Evolutionary conservation across 2,797 vertebrate genomes (phyloP).

Genomic region (Chaenodraco wilsoni): DNA sequence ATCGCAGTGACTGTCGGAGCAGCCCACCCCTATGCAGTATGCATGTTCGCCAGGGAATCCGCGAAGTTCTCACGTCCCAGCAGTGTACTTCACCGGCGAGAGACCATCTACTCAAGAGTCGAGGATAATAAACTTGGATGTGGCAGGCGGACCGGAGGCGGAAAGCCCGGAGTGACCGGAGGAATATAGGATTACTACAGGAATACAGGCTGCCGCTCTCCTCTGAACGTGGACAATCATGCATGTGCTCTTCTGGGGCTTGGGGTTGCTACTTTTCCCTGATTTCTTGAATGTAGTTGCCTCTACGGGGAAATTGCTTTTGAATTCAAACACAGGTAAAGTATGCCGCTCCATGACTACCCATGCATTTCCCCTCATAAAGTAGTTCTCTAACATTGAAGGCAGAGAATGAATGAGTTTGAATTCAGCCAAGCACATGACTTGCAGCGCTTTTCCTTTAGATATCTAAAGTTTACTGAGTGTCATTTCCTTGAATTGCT

Average conservation of each 20-base stretch:
- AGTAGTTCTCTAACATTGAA: conserved; percentile 39
- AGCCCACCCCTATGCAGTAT: conserved; percentile 83
- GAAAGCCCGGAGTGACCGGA: conserved; percentile 71
- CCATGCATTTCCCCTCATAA: conserved; percentile 13
- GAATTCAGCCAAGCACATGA: conserved; percentile 63
- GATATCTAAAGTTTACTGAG: conserved; percentile 43
- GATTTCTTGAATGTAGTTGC: conserved; percentile 84
- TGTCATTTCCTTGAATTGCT: conserved; percentile 22
- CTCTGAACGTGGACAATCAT: conserved; percentile 88
- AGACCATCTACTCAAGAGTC: conserved; percentile 73
- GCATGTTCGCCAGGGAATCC: conserved; percentile 81
- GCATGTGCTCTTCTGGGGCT: conserved; percentile 91
- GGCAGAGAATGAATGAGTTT: conserved; percentile 82
- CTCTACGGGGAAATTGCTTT: conserved; percentile 82
- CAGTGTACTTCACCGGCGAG: conserved; percentile 74
- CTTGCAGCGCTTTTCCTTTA: conserved; percentile 43
- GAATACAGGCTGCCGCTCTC: conserved; percentile 75
- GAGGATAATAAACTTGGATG: conserved; percentile 81
- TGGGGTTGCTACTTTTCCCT: conserved; percentile 86
- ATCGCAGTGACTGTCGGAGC: conserved; percentile 67
- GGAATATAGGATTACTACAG: conserved; percentile 72
- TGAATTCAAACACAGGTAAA: conserved; percentile 91
- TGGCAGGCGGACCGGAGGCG: conserved; percentile 74
- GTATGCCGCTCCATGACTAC: conserved; percentile 49
- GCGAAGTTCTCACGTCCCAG: conserved; percentile 80